Base-by-base conservation (phyloP, 2,113 vertebrate species). In the Ciconia stormi region DNA sequence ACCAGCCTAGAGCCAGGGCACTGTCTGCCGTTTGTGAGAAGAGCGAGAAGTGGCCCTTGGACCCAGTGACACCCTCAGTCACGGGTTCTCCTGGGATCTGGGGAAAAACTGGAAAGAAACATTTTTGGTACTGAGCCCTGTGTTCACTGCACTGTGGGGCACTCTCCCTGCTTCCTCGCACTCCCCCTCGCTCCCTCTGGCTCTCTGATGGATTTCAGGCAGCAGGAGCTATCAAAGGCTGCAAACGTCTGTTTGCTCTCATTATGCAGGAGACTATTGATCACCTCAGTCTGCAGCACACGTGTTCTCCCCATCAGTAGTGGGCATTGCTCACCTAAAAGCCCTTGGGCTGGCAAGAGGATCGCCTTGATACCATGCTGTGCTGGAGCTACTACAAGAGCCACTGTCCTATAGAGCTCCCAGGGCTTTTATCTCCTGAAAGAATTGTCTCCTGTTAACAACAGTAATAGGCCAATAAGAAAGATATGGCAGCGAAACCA, bases 201-300 rank as follows among this genome's bases (percentile, higher is more conserved):
- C 12, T 46, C 59, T 32, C 46, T 27, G 55, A 3, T 8, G 81
- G 72, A 50, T 77, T 63, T 83, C 49, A 63, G 71, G 81, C 47
- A 34, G 67, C 67, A 82, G 76, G n/a, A 86, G n/a, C 66, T 42
- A 25, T 14, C 27, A 40, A 27, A 56, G 50, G 25, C 61, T 86
- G 55, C 65, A 71, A 29, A 66, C 0, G 0, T 26, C 42, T 23
- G 0, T 59, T 81, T 82, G 55, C 36, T 76, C 1, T 58, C 63
- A 10, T 38, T 25, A 16, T 56, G 40, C 36, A 44, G 52, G 66
- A 82, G 34, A 13, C 8, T 71, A 1, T 9, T 47, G 30, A 62
- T 49, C 55, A 14, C 56, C 16, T 94, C 69, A 71, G 38, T 32
- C 77, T 87, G 44, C 79, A 83, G n/a, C 29, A 72, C 52, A 4